phyloP scores from a whole-genome alignment of 2,888 invertebrate genomes.

The Cerastoderma edule region DNA sequence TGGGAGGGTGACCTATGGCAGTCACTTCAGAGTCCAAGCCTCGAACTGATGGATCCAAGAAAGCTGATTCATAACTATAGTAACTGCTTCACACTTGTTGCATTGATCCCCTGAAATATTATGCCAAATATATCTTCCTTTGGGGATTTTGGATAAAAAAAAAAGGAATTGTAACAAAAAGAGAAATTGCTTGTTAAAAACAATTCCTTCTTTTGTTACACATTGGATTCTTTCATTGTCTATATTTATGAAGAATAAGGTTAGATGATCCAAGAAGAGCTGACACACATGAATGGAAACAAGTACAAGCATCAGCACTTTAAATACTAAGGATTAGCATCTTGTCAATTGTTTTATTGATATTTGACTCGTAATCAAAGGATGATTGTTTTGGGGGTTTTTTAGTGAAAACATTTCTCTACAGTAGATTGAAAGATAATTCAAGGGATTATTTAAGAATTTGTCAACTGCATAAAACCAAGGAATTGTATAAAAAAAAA shows the following conservation, averaged over 20 bases:
- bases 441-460: too few species aligned
- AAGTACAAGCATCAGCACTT: too few species aligned
- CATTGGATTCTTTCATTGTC: not conserved
- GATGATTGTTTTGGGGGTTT: too few species aligned
- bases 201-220: conserved; percentile 1
- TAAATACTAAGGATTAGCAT: not conserved
- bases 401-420: too few species aligned
- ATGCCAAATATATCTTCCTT: not conserved
- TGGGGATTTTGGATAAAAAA: not conserved
- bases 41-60: not conserved
- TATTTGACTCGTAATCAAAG: not conserved
- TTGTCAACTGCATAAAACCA: too few species aligned
- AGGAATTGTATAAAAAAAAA: too few species aligned
- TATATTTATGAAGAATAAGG: not conserved
- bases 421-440: too few species aligned
- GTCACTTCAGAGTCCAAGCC: too few species aligned
- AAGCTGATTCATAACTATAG: not conserved
- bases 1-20: too few species aligned
- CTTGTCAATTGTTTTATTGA: not conserved
- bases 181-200: conserved; percentile 10
- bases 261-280: too few species aligned
- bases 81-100: not conserved
- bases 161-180: not conserved
- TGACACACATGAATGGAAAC: too few species aligned
- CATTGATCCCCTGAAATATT: not conserved